These are phyloP conservation scores for Matsumyia berberina DNA, from an alignment of 2,888 invertebrate species.

Conservation along the genomic window DNA sequence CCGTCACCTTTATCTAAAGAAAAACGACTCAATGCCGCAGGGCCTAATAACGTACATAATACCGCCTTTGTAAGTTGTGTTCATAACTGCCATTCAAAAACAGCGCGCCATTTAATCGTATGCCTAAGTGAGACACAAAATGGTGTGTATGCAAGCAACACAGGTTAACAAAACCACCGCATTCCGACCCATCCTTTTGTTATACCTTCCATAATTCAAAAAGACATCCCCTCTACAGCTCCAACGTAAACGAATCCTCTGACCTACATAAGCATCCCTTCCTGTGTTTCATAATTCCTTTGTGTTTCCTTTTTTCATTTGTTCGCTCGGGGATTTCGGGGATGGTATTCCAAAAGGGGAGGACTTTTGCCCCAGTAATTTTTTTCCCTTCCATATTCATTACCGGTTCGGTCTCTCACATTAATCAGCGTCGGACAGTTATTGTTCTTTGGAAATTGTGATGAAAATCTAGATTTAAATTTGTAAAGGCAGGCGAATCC, in stretches of 20 bases:
- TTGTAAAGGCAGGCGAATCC: neutral
- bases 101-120: no score
- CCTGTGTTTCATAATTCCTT: neutral
- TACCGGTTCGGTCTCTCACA: neutral
- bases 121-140: no score
- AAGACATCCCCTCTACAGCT: neutral
- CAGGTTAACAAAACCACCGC: no score
- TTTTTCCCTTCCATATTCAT: neutral
- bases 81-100: no score
- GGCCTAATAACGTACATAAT: no score
- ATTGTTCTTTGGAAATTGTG: neutral
- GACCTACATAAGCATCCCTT: slow-evolving; percentile 8
- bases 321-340: neutral
- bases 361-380: neutral
- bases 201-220: neutral
- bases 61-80: no score
- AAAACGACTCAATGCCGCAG: no score
- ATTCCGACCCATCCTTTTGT: neutral
- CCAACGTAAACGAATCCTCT: neutral
- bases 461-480: neutral
- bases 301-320: neutral
- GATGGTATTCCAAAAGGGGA: slow-evolving; percentile 5
- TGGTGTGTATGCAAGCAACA: no score
- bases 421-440: neutral
- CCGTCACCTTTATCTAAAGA: no score